Conservation (phyloP, 2,797 vertebrate genomes). For the Tympanoctomys barrerae region DNA sequence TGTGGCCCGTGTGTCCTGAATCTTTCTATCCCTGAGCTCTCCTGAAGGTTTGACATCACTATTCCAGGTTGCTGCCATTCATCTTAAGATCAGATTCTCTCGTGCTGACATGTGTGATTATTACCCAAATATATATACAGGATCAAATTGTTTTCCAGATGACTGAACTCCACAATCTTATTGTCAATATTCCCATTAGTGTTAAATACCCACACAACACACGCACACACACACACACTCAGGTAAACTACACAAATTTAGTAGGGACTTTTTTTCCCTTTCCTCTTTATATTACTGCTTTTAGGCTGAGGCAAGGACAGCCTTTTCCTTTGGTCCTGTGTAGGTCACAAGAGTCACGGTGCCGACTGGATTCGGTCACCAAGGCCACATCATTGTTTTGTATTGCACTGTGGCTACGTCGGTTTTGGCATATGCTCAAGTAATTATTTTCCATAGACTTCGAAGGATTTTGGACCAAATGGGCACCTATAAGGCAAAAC, state of each 20-base stretch:
- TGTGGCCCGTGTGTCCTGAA: background rate
- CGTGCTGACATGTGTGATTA: background rate
- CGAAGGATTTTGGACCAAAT: background rate
- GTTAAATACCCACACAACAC: background rate
- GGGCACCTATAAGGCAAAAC: background rate
- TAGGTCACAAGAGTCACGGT: background rate
- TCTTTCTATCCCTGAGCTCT: background rate
- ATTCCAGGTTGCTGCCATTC: background rate
- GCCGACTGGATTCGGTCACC: background rate
- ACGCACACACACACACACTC: background rate
- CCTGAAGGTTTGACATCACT: background rate
- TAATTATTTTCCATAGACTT: background rate
- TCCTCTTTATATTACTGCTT: background rate
- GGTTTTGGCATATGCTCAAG: background rate
- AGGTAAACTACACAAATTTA: background rate
- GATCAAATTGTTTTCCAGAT: slow-evolving; percentile 9
- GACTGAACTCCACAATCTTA: background rate
- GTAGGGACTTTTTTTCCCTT: background rate
- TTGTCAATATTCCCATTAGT: background rate
- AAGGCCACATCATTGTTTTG: background rate
- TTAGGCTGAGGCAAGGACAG: background rate
- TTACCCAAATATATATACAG: background rate
- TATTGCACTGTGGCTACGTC: background rate
- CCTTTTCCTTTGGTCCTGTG: background rate
- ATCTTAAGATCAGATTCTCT: slow-evolving; percentile 19